phyloP scores from a whole-genome alignment of 2,888 invertebrate genomes.

The Taphrorychus bicolor region DNA sequence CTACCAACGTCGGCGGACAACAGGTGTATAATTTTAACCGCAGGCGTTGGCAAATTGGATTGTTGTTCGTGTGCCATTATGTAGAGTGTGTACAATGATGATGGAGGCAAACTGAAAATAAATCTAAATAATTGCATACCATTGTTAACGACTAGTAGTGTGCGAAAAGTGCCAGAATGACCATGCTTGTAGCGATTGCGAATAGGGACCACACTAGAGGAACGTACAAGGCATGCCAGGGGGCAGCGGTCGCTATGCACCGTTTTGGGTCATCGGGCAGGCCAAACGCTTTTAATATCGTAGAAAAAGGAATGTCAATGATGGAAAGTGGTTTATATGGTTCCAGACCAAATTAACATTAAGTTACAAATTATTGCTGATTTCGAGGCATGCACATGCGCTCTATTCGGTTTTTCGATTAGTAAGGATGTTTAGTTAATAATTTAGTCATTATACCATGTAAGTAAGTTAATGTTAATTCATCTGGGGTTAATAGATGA shows the following conservation, averaged over 20 bases:
- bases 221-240: constrained; percentile 59
- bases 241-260: constrained; percentile 54
- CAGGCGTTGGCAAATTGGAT: neutral
- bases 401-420: too few species aligned
- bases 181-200: constrained; percentile 61
- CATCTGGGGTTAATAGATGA: constrained; percentile 25
- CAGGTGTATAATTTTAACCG: too few species aligned
- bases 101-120: constrained; percentile 6
- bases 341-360: constrained; percentile 52
- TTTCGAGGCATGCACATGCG: neutral
- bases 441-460: neutral
- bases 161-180: constrained; percentile 61
- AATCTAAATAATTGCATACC: constrained; percentile 6
- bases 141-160: constrained; percentile 54
- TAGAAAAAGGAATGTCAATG: constrained; percentile 44
- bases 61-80: neutral
- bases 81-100: constrained; percentile 11
- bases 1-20: too few species aligned
- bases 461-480: constrained; percentile 42
- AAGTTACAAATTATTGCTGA: constrained; percentile 43
- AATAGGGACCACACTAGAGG: constrained; percentile 60
- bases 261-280: constrained; percentile 52
- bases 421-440: neutral
- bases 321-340: neutral
- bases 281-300: constrained; percentile 45